Evolutionary conservation across 2,797 vertebrate species (phyloP).

Genomic region (Neosalanx taihuensis): DNA sequence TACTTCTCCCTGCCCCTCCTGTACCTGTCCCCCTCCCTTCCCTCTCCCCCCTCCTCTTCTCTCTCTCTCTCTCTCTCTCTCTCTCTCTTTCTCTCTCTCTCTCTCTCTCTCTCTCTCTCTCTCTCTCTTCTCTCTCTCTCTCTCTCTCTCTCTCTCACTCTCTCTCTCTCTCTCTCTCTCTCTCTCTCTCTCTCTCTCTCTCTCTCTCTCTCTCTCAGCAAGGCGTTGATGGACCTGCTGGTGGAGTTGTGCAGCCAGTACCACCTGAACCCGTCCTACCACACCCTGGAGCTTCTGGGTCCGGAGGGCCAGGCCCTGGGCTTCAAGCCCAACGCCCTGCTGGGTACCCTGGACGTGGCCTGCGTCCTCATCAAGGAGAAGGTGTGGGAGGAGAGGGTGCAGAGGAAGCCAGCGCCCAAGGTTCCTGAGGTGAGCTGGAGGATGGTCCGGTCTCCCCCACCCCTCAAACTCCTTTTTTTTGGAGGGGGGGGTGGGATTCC

Average conservation of each 20-base stretch:
- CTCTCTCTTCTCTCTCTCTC: background rate
- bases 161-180: constrained; percentile 3
- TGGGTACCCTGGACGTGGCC: constrained; percentile 87
- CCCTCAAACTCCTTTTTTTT: background rate
- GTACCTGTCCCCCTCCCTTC: background rate
- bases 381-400: constrained; percentile 78
- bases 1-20: background rate
- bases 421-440: constrained; percentile 84
- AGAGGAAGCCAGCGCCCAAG: constrained; percentile 76
- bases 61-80: constrained; percentile 31
- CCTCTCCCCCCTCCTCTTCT: too few species aligned
- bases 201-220: constrained; percentile 68
- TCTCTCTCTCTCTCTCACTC: constrained; percentile 16
- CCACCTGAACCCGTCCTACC: constrained; percentile 87
- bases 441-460: background rate
- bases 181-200: background rate
- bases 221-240: constrained; percentile 95
- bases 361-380: constrained; percentile 87
- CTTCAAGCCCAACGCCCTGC: constrained; percentile 90
- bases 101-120: constrained; percentile 21
- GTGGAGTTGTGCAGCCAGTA: constrained; percentile 90
- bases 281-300: constrained; percentile 86
- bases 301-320: constrained; percentile 73
- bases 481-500: too few species aligned
- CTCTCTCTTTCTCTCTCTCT: constrained; percentile 16